These are phyloP conservation scores for Ceriagrion tenellum DNA, from an alignment of 2,888 invertebrate genomes.

Conservation along the genomic window DNA sequence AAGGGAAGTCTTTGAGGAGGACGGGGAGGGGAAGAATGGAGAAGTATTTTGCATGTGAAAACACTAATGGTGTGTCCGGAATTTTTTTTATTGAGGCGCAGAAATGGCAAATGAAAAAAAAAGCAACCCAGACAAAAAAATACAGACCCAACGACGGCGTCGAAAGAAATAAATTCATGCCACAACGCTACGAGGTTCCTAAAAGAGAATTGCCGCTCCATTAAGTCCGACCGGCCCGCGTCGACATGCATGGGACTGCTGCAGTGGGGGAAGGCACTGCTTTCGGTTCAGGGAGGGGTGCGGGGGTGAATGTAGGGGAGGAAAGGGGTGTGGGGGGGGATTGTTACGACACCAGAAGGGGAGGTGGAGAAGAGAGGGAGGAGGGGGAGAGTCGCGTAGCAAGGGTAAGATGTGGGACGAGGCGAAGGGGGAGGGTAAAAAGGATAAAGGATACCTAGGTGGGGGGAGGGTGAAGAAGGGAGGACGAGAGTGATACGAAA, in stretches of 20 bases:
- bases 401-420: background rate
- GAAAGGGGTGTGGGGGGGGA: background rate
- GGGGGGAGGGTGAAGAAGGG: background rate
- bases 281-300: background rate
- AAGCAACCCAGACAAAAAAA: background rate
- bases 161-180: background rate
- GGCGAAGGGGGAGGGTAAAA: background rate
- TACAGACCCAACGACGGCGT: background rate
- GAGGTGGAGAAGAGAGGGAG: background rate
- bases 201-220: slow-evolving; percentile 4
- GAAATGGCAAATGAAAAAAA: background rate
- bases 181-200: background rate
- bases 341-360: slow-evolving; percentile 2
- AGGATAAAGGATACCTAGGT: too few species aligned
- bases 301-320: background rate
- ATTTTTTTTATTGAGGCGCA: background rate
- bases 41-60: background rate
- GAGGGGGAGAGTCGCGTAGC: background rate
- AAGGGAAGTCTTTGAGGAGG: background rate
- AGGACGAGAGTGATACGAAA: background rate
- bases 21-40: background rate
- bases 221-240: background rate
- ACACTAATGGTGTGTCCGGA: background rate
- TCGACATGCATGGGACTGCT: background rate
- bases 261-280: background rate